phyloP scores from a whole-genome alignment of 2,113 vertebrate genomes.

The Triplophysa dalaica region DNA sequence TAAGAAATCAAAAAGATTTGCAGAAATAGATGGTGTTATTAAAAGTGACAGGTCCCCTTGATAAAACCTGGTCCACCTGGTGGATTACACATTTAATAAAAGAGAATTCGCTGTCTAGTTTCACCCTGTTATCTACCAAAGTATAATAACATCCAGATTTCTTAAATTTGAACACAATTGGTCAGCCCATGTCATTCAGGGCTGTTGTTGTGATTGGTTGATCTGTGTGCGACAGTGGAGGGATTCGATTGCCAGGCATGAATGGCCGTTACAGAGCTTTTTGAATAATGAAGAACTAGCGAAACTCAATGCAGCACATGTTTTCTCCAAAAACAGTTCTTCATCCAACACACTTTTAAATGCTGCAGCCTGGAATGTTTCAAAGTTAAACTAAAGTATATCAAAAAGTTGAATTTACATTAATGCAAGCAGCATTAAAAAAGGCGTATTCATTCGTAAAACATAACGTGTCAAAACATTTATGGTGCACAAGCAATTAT shows the following conservation, averaged over 20 bases:
- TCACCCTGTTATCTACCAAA: too few species aligned
- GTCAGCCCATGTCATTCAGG: background rate
- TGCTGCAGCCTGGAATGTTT: background rate
- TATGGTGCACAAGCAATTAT: background rate
- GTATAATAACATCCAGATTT: background rate
- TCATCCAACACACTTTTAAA: background rate
- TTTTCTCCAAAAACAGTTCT: background rate
- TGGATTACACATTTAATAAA: too few species aligned
- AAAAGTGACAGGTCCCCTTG: too few species aligned
- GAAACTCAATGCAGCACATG: slow-evolving; percentile 49
- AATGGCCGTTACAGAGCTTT: slow-evolving; percentile 36
- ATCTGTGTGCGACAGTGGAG: slow-evolving; percentile 11
- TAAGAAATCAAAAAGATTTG: too few species aligned
- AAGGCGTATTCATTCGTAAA: background rate
- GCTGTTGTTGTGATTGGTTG: slow-evolving; percentile 38
- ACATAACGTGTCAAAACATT: background rate
- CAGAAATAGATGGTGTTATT: too few species aligned
- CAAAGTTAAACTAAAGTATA: background rate
- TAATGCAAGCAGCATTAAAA: background rate
- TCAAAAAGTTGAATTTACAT: background rate
- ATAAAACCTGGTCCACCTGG: too few species aligned
- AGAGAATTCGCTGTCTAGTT: too few species aligned
- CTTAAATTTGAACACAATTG: background rate
- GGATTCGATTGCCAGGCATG: slow-evolving; percentile 43
- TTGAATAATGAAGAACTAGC: slow-evolving; percentile 55